Conservation (phyloP, 2,797 vertebrate species). For the Peromyscus eremicus region DNA sequence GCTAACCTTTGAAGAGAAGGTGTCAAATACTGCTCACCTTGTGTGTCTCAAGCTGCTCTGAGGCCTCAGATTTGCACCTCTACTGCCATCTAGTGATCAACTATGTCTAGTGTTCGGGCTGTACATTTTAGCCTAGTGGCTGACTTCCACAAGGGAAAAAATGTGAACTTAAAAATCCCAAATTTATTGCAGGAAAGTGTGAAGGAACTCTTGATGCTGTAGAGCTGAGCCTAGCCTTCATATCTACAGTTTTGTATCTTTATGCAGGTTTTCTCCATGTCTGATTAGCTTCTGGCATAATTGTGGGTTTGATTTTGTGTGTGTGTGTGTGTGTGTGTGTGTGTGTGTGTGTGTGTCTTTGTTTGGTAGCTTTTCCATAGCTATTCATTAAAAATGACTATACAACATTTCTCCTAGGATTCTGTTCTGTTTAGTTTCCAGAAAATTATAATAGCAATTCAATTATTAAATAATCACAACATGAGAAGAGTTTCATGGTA, state of each 20-base stretch:
- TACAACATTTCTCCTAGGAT: background rate
- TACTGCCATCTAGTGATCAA: slow-evolving; percentile 88
- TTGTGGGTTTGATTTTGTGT: no score
- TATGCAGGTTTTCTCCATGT: no score
- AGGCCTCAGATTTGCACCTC: slow-evolving; percentile 66
- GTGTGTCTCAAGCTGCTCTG: accelerated
- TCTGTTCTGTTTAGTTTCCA: background rate
- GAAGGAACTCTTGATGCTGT: accelerated
- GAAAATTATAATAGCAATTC: background rate
- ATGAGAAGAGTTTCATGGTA: background rate
- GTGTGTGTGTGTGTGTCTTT: background rate
- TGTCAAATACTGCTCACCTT: slow-evolving; percentile 69
- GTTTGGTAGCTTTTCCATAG: background rate
- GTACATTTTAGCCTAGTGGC: background rate
- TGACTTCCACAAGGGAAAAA: no score
- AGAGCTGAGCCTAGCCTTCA: background rate
- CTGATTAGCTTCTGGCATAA: background rate
- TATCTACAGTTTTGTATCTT: background rate
- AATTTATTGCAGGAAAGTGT: background rate
- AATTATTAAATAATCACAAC: background rate
- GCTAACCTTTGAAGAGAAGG: slow-evolving; percentile 83
- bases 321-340: no score
- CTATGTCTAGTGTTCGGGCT: background rate
- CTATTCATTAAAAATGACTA: background rate
- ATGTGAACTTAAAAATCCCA: background rate